Evolutionary conservation across 2,888 invertebrate species (phyloP).

Genomic region (Timema podura): DNA sequence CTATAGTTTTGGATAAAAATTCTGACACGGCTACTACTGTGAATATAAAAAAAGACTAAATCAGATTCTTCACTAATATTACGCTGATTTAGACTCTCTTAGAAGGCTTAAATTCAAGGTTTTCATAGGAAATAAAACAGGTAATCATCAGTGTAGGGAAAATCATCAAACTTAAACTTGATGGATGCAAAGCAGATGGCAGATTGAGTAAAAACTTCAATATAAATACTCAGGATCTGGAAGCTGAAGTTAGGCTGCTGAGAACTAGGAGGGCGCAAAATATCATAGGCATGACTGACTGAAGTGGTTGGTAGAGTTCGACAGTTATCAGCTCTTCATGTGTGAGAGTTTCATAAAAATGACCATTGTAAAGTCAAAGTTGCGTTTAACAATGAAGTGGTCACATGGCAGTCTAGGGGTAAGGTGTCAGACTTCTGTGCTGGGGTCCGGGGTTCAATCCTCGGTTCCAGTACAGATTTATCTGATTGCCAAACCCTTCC

Average conservation of each 20-base stretch:
- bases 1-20: background rate
- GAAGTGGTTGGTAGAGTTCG: background rate
- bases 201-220: too few species aligned
- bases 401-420: too few species aligned
- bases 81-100: slow-evolving; percentile 2
- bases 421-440: too few species aligned
- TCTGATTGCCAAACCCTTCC: too few species aligned
- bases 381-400: too few species aligned
- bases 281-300: background rate
- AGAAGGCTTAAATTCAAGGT: background rate
- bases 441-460: too few species aligned
- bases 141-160: background rate
- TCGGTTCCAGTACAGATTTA: too few species aligned
- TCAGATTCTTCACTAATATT: background rate
- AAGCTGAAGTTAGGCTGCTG: too few species aligned
- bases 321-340: background rate
- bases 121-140: slow-evolving; percentile 1
- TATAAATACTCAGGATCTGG: too few species aligned
- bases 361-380: background rate
- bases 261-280: too few species aligned
- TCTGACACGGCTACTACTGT: background rate
- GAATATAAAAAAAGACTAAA: background rate
- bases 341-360: slow-evolving; percentile 1
- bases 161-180: too few species aligned
- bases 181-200: too few species aligned